Evolutionary conservation across 1,140 invertebrate species (phyloP), one percentile per base, ranked within the genome.

Genomic region (Trialeurodes vaporariorum): DNA sequence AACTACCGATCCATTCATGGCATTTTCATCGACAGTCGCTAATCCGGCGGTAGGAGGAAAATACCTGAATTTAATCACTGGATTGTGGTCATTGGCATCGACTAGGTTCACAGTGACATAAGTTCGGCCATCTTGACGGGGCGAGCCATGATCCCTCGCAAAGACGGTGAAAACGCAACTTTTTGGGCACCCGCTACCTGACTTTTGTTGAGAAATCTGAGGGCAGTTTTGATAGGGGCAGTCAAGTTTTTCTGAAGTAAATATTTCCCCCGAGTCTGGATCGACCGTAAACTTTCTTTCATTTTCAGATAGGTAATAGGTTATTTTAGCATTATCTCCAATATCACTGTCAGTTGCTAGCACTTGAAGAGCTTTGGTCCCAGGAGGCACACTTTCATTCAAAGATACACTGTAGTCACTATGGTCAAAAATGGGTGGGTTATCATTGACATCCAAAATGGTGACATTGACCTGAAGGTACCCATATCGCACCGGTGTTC

Each of bases 151-250:
- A 80, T 98, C 96, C 63, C 90, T 82, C 13, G 94, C 94, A 75
- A 92, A 94, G 0, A 98, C 91, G 0, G 93, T 96, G 72, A 98
- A 91, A 12, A 97, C 92, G 78, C 94, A 97, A 75, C 90, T 91
- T 80, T 94, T 92, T 26, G 91, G 84, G 76, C 91, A 92, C 27
- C 82, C 82, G 68, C 81, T 79, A 68, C 81, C 83, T 21, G 79
- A 80, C 27, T 79, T 81, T 23, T 74, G 72, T 66, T 68, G 67
- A 25, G 68, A 64, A 1, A 64, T 49, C 25, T 70, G 70, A 9
- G 77, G 77, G 73, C 86, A 87, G 67, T 81, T 88, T 66, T 80
- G 77, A 69, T 86, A 85, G 0, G 88, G 89, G 75, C 92, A 94
- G 67, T 88, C 87, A 17, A 94, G 77, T 13, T 82, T 81, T 75